Evolutionary conservation across 2,888 invertebrate species (phyloP).

Genomic region (Merodon equestris): DNA sequence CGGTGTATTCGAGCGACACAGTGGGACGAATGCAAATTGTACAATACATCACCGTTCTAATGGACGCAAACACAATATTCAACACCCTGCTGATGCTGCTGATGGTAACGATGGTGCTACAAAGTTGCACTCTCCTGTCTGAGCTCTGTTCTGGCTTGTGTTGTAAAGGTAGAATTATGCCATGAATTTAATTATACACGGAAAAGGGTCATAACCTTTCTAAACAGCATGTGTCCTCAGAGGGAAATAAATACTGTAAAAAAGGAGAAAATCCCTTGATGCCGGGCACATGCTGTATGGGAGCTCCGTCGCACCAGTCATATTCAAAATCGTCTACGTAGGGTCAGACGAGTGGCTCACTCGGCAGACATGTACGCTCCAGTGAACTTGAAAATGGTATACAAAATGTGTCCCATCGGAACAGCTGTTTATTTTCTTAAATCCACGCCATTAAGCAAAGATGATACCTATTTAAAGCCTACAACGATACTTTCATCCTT

Average conservation of each 20-base stretch:
- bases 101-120: not conserved
- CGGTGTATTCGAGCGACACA: slow-evolving; percentile 1
- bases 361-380: slow-evolving; percentile 58
- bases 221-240: slow-evolving; percentile 2
- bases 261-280: too few species aligned
- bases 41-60: slow-evolving; percentile 37
- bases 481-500: slow-evolving; percentile 32
- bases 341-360: too few species aligned
- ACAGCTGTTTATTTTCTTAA: slow-evolving; percentile 54
- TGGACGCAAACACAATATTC: slow-evolving; percentile 29
- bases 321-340: too few species aligned
- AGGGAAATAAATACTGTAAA: too few species aligned
- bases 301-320: too few species aligned
- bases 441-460: slow-evolving; percentile 51
- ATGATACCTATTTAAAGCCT: not conserved
- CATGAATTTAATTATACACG: slow-evolving; percentile 48
- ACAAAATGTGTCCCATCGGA: slow-evolving; percentile 43
- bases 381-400: slow-evolving; percentile 65
- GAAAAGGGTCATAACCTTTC: not conserved
- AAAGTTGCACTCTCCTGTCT: not conserved
- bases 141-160: slow-evolving; percentile 34
- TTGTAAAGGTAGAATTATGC: slow-evolving; percentile 37
- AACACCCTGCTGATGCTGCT: slow-evolving; percentile 13
- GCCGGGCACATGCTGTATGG: too few species aligned
- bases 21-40: slow-evolving; percentile 57